Conservation (phyloP, 2,113 vertebrate species). For the western clawed frog (Xenopus tropicalis) region UCB_Xtro_10.0 CM004448.2:18249501-18250000, state of each 20-base stretch:
- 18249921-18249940: too few relatives aligned
- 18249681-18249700: slow-evolving; percentile 50
- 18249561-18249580: slow-evolving; percentile 56
- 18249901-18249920: background rate
- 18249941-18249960: too few relatives aligned
- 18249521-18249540: background rate
- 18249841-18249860: slow-evolving; percentile 24
- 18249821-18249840: slow-evolving; percentile 3
- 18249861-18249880: slow-evolving; percentile 14
- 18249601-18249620: slow-evolving; percentile 56
- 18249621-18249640: slow-evolving; percentile 51
- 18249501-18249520: background rate
- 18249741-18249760: slow-evolving; percentile 44
- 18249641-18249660: slow-evolving; percentile 56
- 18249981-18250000: too few relatives aligned
- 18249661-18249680: slow-evolving; percentile 54
- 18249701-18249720: slow-evolving; percentile 42
- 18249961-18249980: too few relatives aligned
- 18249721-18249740: slow-evolving; percentile 38
- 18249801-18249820: slow-evolving; percentile 4
- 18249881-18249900: slow-evolving; percentile 17
- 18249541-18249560: background rate
- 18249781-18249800: slow-evolving; percentile 45
- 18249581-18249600: slow-evolving; percentile 53
- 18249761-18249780: slow-evolving; percentile 44